These are phyloP conservation scores for Hipposideros armiger DNA, from an alignment of 2,113 vertebrate genomes.

Conservation along the genomic window DNA sequence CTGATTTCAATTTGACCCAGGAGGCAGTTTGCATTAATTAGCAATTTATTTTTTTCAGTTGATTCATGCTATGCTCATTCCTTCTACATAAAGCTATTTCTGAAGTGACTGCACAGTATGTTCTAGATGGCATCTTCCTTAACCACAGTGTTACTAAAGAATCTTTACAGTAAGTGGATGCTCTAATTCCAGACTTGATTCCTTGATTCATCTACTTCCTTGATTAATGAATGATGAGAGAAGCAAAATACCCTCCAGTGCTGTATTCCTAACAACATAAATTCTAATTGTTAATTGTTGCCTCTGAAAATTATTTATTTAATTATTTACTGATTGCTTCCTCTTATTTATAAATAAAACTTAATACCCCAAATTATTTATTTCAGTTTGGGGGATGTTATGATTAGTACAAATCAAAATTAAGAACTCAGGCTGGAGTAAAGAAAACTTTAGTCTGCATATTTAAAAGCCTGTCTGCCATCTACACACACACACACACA, in stretches of 20 bases:
- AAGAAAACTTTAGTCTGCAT: neutral
- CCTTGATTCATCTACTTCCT: constrained; percentile 46
- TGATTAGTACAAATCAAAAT: constrained; percentile 35
- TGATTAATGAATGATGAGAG: constrained; percentile 21
- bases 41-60: neutral
- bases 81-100: neutral
- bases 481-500: neutral
- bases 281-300: constrained; percentile 54
- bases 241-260: neutral
- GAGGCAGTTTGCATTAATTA: neutral
- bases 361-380: neutral
- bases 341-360: constrained; percentile 64
- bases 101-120: neutral
- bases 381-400: neutral
- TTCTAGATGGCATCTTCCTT: neutral
- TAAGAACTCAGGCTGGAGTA: neutral
- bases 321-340: constrained; percentile 65
- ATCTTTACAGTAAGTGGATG: neutral
- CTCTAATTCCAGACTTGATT: neutral
- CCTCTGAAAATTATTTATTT: constrained; percentile 64
- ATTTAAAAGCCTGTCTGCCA: neutral
- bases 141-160: neutral
- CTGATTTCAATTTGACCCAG: neutral
- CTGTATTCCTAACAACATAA: constrained; percentile 15
- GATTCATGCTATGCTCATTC: neutral